Evolutionary conservation across 2,888 invertebrate genomes (phyloP), one percentile per base, ranked within the genome.

Genomic region (Cactoblastis cactorum): DNA sequence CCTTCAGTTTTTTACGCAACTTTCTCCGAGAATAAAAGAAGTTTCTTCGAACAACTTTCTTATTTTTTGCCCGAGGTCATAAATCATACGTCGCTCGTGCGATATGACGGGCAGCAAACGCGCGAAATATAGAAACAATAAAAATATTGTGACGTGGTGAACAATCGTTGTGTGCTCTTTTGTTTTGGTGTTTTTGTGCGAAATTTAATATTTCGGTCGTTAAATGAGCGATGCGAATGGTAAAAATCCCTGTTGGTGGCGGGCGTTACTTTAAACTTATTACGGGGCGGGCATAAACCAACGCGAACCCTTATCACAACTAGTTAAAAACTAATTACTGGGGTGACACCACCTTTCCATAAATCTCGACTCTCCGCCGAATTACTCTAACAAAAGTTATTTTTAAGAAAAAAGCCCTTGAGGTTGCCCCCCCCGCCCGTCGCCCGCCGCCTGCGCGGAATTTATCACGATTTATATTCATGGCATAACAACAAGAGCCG

Each of bases 401-500:
- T 89, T 89, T 89, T 84, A 88, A 89, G 89, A 88, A 89, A 87
- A 85, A 87, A 84, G 81, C 89, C 88, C 89, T 80, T 74, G 86
- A 84, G 86, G 85, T 81, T 75, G 70, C 64, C 61, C 53, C 51
- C 60, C 69, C 71, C 70, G 51, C 48, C 53, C 69, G n/a, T n/a
- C 66, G 67, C 66, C 59, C 53, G 58, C 64, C 67, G 67, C 67
- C 71, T n/a, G 60, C 61, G 77, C 80, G 86, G 90, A 91, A 91
- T 91, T 91, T 91, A 91, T 90, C 90, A 90, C 91, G 90, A 91
- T 90, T 91, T 91, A 91, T 90, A 90, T 90, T 90, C 90, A 89
- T 90, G 82, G 86, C 80, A 86, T 88, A 87, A 83, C 85, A 88
- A 86, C 88, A 87, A 83, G 81, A 83, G 78, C 77, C 75, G 69